Evolutionary conservation across 2,888 invertebrate species (phyloP).

Genomic region (Dryomyza anilis): DNA sequence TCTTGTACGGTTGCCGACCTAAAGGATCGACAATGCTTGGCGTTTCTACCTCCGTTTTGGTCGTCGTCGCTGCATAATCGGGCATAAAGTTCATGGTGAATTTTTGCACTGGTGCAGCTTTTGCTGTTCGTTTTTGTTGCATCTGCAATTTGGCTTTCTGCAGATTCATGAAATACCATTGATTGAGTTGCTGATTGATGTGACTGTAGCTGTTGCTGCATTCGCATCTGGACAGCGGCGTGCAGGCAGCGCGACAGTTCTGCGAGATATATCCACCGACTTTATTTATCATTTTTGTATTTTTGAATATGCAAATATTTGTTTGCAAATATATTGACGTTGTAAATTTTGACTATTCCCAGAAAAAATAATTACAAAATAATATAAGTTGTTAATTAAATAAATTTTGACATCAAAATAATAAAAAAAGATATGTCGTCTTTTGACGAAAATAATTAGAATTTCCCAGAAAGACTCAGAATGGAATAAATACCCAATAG

Average conservation of each 20-base stretch:
- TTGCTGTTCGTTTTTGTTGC: not conserved
- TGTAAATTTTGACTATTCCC: not conserved
- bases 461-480: no score
- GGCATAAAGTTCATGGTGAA: slow-evolving; percentile 8
- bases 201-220: not conserved
- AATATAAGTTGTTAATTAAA: no score
- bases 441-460: no score
- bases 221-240: slow-evolving; percentile 1
- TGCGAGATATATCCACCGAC: not conserved
- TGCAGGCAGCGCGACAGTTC: not conserved
- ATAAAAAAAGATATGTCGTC: no score
- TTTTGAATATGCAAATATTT: no score
- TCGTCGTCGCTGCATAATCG: not conserved
- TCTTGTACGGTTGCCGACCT: not conserved
- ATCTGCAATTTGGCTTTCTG: not conserved
- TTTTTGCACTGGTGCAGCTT: no score
- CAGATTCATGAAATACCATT: not conserved
- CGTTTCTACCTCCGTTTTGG: not conserved
- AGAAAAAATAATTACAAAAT: no score
- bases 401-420: not conserved
- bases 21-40: not conserved
- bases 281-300: slow-evolving; percentile 16
- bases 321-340: not conserved
- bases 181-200: not conserved
- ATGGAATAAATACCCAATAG: no score